Evolutionary conservation across 2,888 invertebrate species (phyloP).

Genomic region (Eupithecia insigniata): DNA sequence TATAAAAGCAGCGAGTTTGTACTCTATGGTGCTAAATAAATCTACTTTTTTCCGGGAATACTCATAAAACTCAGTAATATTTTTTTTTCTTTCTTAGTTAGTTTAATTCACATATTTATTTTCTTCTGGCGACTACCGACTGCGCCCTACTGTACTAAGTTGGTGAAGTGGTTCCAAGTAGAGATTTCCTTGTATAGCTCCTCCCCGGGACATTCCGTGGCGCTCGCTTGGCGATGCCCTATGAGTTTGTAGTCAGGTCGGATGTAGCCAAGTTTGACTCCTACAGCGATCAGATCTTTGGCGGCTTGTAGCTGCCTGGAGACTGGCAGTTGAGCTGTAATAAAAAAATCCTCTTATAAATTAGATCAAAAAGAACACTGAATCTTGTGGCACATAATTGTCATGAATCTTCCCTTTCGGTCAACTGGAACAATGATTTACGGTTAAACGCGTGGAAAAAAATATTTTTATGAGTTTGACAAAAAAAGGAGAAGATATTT

Average conservation of each 20-base stretch:
- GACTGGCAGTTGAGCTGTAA: constrained; percentile 84
- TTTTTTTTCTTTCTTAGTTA: background rate
- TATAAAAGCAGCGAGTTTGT: too few relatives aligned
- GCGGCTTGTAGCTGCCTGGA: constrained; percentile 80
- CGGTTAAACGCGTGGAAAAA: too few relatives aligned
- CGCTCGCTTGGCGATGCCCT: constrained; percentile 82
- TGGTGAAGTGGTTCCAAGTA: constrained; percentile 80
- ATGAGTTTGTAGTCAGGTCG: constrained; percentile 83
- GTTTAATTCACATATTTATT: background rate
- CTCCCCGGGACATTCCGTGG: constrained; percentile 88
- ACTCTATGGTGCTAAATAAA: too few relatives aligned
- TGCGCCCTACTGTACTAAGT: background rate
- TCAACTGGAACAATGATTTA: too few relatives aligned
- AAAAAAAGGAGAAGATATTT: too few relatives aligned
- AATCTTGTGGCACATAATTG: background rate
- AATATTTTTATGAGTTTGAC: too few relatives aligned
- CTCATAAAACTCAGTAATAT: background rate
- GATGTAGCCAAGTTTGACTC: constrained; percentile 85
- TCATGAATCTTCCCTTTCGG: too few relatives aligned
- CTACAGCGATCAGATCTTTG: constrained; percentile 83
- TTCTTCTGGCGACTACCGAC: background rate
- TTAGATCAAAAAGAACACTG: background rate
- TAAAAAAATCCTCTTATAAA: constrained; percentile 8
- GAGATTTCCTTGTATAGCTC: constrained; percentile 85
- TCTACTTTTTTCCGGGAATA: background rate